Evolutionary conservation across 1,140 invertebrate genomes (phyloP), one percentile per base, ranked within the genome.

Genomic region (Zaprionus davidi): DNA sequence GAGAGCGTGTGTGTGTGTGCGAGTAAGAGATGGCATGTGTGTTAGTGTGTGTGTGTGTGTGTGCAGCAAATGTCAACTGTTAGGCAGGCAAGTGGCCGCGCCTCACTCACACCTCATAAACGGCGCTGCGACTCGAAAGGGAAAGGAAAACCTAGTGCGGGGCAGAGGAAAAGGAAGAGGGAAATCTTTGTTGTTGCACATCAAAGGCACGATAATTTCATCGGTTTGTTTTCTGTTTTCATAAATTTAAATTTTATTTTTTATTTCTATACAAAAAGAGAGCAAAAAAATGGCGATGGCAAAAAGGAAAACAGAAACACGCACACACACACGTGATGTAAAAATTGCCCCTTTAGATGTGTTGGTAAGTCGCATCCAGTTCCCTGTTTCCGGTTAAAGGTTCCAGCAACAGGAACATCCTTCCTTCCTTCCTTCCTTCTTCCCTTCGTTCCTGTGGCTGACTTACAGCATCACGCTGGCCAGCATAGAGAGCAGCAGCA

Each of bases 51-150:
- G 44, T 2, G 17, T 1, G 15, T 34, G 22, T 31, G 28, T 58
- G 38, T 49, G 51, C 56, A 9, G 6, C 55, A 67, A 72, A 72
- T 76, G 73, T 76, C 73, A 76, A 76, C 73, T 20, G 34, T 53
- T 71, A 20, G 64, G 22, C 26, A 46, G 34, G 20, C 24, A 44
- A 68, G 68, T 55, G 73, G 68, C 41, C 41, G 38, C 20, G 38
- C 22, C 57, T 76, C 69, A 76, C 38, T 72, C 44, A 57, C 74
- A 76, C 62, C 68, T 66, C 69, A 72, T 76, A 72, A 76, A 76
- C 64, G 12, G 56, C n/a, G 69, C 53, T 17, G 41, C 41, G n/a
- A 6, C n/a, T n/a, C 41, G 5, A 70, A 46, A 17, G 17, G 31
- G 26, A 51, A 51, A 20, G 49, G 38, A 41, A 41, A 41, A 41